phyloP scores from a whole-genome alignment of 2,888 invertebrate genomes.

The Ctenicera cuprea region DNA sequence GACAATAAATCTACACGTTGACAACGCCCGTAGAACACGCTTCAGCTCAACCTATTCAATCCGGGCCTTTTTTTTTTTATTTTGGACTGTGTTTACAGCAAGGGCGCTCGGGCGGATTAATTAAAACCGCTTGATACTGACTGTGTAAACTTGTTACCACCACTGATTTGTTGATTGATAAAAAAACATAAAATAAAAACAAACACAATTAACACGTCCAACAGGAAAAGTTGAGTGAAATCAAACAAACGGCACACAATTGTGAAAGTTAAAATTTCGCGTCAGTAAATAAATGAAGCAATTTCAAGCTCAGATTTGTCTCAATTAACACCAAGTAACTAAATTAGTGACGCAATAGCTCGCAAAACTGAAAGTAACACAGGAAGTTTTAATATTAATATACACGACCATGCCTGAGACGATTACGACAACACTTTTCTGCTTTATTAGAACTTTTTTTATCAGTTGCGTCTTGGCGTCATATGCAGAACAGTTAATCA shows the following conservation, averaged over 20 bases:
- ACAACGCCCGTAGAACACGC: conserved; percentile 25
- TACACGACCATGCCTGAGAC: neutral
- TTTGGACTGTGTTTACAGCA: conserved; percentile 15
- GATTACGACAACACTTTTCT: conserved; percentile 11
- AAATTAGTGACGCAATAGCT: neutral
- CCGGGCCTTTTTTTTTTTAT: conserved; percentile 18
- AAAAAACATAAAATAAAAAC: too few relatives aligned
- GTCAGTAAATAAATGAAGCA: too few relatives aligned
- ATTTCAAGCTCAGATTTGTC: too few relatives aligned
- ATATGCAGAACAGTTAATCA: neutral
- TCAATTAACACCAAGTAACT: too few relatives aligned
- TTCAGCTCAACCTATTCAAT: conserved; percentile 33
- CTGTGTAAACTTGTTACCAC: too few relatives aligned
- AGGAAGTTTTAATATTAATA: conserved; percentile 4
- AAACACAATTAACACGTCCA: too few relatives aligned
- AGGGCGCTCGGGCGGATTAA: neutral
- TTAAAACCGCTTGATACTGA: too few relatives aligned
- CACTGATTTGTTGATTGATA: too few relatives aligned
- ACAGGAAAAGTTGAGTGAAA: too few relatives aligned
- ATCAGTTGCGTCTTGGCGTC: conserved; percentile 2
- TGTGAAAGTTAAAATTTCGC: too few relatives aligned
- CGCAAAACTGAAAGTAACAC: conserved; percentile 7
- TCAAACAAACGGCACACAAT: too few relatives aligned
- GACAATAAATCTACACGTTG: conserved; percentile 41
- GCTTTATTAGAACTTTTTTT: conserved; percentile 12